Conservation (phyloP, 2,113 vertebrate genomes). For the Ellobius talpinus region DNA sequence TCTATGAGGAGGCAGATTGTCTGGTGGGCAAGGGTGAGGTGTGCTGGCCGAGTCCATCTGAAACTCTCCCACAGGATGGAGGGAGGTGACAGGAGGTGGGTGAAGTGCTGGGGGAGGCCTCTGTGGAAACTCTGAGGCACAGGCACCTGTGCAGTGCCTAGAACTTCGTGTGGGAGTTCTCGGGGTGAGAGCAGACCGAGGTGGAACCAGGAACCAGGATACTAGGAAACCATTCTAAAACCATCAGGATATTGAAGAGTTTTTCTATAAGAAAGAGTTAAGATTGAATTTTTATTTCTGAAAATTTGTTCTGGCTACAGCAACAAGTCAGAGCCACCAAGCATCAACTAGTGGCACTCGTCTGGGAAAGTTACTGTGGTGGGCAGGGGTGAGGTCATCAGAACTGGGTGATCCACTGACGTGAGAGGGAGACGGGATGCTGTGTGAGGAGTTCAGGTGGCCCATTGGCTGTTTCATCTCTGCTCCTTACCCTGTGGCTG, state of each 20-base stretch:
- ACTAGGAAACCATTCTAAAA: not conserved
- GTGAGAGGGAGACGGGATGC: not conserved
- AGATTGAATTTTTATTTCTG: not conserved
- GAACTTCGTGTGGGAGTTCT: not conserved
- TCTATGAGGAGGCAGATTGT: not conserved
- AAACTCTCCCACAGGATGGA: not conserved
- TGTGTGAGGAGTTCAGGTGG: not conserved
- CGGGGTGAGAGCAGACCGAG: not conserved
- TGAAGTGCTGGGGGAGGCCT: not conserved
- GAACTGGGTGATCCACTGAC: not conserved
- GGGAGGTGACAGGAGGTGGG: not conserved
- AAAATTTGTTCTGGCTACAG: not conserved
- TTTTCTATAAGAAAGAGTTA: not conserved
- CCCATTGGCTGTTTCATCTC: not conserved
- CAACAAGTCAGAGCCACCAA: not conserved
- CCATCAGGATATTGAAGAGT: not conserved
- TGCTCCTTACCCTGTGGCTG: not conserved
- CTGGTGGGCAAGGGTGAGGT: not conserved
- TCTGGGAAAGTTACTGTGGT: not conserved
- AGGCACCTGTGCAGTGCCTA: not conserved
- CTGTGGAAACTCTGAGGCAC: not conserved
- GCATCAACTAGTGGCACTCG: not conserved
- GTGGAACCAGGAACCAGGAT: not conserved
- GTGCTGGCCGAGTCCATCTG: not conserved
- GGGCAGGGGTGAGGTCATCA: not conserved